phyloP scores from a whole-genome alignment of 2,113 vertebrate species.

The Abramis brama region DNA sequence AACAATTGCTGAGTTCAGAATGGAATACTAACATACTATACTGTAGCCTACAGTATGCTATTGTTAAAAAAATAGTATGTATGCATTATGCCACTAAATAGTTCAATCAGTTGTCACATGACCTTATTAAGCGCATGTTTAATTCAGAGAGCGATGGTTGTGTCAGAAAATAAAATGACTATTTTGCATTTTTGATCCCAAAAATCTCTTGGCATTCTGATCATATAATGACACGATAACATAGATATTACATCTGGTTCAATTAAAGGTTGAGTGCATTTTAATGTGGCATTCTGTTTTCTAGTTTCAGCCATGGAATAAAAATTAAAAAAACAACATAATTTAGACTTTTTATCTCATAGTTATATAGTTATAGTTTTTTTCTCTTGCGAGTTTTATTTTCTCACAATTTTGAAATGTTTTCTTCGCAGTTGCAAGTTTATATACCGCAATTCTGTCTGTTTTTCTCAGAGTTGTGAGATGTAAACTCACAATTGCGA shows the following conservation, averaged over 20 bases:
- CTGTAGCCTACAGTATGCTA: neutral
- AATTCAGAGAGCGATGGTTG: neutral
- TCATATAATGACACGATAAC: neutral
- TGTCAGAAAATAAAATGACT: neutral
- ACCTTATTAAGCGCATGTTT: neutral
- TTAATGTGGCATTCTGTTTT: neutral
- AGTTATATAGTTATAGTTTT: too few relatives aligned
- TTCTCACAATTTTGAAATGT: too few relatives aligned
- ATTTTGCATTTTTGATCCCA: neutral
- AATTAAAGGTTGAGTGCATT: neutral
- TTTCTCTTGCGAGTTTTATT: too few relatives aligned
- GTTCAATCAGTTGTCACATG: neutral
- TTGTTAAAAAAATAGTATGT: neutral
- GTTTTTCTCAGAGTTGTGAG: too few relatives aligned
- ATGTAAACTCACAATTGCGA: too few relatives aligned
- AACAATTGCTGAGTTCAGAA: constrained; percentile 1
- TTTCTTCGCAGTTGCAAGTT: too few relatives aligned
- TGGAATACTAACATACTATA: neutral
- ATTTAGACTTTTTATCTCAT: too few relatives aligned
- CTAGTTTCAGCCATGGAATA: too few relatives aligned
- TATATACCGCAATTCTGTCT: too few relatives aligned
- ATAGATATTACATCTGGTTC: neutral
- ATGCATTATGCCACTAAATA: neutral
- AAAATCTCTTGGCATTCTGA: neutral
- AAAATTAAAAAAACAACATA: too few relatives aligned